These are phyloP conservation scores for Tursiops truncatus DNA, from an alignment of 2,113 vertebrate genomes.

Conservation along the genomic window DNA sequence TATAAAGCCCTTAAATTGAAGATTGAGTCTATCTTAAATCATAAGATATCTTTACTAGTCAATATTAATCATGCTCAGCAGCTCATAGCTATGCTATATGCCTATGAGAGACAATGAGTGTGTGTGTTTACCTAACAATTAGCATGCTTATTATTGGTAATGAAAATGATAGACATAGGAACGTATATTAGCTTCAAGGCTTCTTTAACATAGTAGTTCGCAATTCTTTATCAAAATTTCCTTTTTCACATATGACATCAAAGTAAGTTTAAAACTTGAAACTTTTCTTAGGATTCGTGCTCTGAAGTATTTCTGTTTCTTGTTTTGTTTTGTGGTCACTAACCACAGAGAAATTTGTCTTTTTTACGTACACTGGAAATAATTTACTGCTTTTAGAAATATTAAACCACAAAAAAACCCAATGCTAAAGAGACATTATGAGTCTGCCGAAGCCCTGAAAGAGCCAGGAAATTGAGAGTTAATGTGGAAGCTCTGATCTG, in stretches of 20 bases:
- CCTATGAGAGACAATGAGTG: neutral
- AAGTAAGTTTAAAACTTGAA: conserved; percentile 80
- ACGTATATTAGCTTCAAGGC: conserved; percentile 63
- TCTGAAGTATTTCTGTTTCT: conserved; percentile 85
- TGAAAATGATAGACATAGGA: conserved; percentile 49
- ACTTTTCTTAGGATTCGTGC: conserved; percentile 74
- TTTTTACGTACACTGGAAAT: conserved; percentile 86
- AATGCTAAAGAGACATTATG: conserved; percentile 84
- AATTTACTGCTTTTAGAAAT: conserved; percentile 88
- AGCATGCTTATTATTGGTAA: conserved; percentile 9
- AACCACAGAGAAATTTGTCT: conserved; percentile 89
- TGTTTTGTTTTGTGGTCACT: conserved; percentile 87
- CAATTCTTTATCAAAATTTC: conserved; percentile 55
- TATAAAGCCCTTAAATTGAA: conserved; percentile 33
- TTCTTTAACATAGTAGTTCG: conserved; percentile 68
- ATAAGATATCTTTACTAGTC: conserved; percentile 57
- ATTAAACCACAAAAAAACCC: conserved; percentile 84
- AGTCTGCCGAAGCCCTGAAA: conserved; percentile 81
- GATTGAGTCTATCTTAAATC: conserved; percentile 44
- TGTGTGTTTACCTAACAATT: conserved; percentile 3
- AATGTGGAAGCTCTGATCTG: conserved; percentile 78
- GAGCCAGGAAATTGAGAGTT: conserved; percentile 85
- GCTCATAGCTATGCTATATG: conserved; percentile 7
- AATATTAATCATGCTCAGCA: conserved; percentile 55
- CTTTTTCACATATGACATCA: conserved; percentile 75